phyloP scores from a whole-genome alignment of 2,797 vertebrate genomes.

The Harpagifer antarcticus region DNA sequence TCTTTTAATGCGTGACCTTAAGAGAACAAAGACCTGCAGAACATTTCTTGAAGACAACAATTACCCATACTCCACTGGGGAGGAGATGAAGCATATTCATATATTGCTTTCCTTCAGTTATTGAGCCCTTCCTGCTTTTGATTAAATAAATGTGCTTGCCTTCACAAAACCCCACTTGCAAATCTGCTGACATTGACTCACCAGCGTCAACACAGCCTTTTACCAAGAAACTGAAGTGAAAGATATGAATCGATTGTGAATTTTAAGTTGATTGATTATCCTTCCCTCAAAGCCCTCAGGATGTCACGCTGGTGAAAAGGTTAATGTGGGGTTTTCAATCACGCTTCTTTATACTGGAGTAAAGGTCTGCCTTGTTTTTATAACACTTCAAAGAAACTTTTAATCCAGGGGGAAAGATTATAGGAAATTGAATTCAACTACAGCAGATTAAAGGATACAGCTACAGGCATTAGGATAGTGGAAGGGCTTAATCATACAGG shows the following conservation, averaged over 20 bases:
- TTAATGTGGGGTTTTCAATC: constrained; percentile 12
- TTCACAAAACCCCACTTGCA: constrained; percentile 8
- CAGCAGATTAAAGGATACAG: constrained; percentile 16
- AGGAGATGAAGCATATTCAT: constrained; percentile 13
- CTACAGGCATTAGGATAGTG: not conserved
- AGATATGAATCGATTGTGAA: constrained; percentile 33
- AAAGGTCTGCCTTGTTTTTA: not conserved
- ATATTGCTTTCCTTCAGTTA: not conserved
- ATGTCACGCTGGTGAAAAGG: constrained; percentile 7
- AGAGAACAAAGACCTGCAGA: constrained; percentile 24
- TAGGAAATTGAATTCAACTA: not conserved
- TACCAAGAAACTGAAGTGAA: not conserved
- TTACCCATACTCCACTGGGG: constrained; percentile 1
- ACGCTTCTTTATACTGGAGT: constrained; percentile 4
- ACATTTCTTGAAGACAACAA: constrained; percentile 31
- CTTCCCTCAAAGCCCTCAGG: constrained; percentile 5
- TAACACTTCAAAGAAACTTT: not conserved
- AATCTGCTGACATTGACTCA: not conserved
- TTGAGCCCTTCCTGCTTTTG: constrained; percentile 12
- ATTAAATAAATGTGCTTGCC: constrained; percentile 33
- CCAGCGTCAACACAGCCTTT: not conserved
- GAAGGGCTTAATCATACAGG: not conserved
- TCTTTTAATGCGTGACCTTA: constrained; percentile 42
- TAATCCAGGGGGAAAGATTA: not conserved
- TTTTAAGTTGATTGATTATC: constrained; percentile 30